Evolutionary conservation across 1,140 invertebrate genomes (phyloP).

Genomic region (Scaptomyza graminum): DNA sequence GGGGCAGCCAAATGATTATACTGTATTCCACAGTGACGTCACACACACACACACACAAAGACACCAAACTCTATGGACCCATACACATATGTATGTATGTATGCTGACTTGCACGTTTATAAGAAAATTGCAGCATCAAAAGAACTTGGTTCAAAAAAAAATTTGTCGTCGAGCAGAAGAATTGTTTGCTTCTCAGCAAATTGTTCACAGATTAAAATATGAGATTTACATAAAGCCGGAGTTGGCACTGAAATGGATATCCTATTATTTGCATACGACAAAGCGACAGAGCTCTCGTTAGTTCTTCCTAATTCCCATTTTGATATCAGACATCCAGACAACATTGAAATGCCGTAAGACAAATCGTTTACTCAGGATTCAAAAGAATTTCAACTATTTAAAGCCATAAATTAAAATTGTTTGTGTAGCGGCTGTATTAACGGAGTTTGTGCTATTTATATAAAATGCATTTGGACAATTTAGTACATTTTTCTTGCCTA

Average conservation of each 20-base stretch:
- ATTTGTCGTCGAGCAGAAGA: background rate
- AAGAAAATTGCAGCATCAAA: constrained; percentile 14
- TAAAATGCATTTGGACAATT: no score
- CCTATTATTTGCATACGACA: background rate
- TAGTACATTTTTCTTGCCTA: no score
- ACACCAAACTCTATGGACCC: background rate
- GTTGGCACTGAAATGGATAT: background rate
- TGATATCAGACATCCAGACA: background rate
- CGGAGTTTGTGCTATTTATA: background rate
- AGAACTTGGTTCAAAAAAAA: background rate
- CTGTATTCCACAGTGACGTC: constrained; percentile 41
- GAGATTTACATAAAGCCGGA: background rate
- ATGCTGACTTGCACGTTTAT: background rate
- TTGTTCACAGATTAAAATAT: constrained; percentile 16
- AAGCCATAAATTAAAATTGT: background rate
- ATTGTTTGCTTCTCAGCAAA: constrained; percentile 24
- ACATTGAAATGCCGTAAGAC: background rate
- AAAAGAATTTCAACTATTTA: background rate
- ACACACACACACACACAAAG: background rate
- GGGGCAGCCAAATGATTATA: constrained; percentile 61
- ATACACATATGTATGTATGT: background rate
- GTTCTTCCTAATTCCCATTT: background rate
- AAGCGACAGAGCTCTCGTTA: background rate
- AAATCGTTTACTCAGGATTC: background rate
- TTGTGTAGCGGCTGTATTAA: background rate